Base-by-base conservation (phyloP, 1,140 invertebrate genomes). In the Bombus waltoni region DNA sequence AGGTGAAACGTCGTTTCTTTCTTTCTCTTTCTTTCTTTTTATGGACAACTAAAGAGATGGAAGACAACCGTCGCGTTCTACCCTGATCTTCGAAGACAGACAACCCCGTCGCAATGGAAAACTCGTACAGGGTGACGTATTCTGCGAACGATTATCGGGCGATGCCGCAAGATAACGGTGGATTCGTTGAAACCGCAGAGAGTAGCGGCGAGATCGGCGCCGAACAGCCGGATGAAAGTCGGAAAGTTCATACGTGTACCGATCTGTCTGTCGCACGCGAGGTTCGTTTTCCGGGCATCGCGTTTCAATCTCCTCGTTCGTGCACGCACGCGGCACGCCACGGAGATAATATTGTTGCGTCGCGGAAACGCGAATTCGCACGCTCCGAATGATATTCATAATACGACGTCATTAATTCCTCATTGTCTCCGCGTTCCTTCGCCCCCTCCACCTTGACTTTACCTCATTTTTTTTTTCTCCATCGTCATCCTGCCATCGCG, bases 371-470 rank as follows among this genome's bases (percentile, higher is more conserved):
- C 88, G 87, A 91, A 92, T 95, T 95, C 94, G 92, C 94, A 95
- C 94, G 94, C 92, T 94, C 93, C 89, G 92, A 84, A 90, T 94
- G 93, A 94, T 94, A 94, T 93, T 93, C 92, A 94, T 94, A 94
- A 94, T 92, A 90, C 83, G 89, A 77, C 90, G 90, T 90, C 92
- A 94, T 94, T 94, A 93, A 94, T 94, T 93, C 92, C 90, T 94
- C 93, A 93, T 95, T 95, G 93, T 94, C 92, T 93, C 90, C 90
- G 73, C 68, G 57, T 62, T 65, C 40, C 44, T 4, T 32, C 6
- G 66, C 0, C 32, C 77, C 35, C 81, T 65, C 22, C 81, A 44
- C 70, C 32, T n/a, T 25, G 18, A 53, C 18, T 5, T 83, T 68
- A 70, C 78, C 42, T 81, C 79, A n/a, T 73, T 57, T 65, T 85